Evolutionary conservation across 2,113 vertebrate species (phyloP).

Genomic region (Limanda limanda): DNA sequence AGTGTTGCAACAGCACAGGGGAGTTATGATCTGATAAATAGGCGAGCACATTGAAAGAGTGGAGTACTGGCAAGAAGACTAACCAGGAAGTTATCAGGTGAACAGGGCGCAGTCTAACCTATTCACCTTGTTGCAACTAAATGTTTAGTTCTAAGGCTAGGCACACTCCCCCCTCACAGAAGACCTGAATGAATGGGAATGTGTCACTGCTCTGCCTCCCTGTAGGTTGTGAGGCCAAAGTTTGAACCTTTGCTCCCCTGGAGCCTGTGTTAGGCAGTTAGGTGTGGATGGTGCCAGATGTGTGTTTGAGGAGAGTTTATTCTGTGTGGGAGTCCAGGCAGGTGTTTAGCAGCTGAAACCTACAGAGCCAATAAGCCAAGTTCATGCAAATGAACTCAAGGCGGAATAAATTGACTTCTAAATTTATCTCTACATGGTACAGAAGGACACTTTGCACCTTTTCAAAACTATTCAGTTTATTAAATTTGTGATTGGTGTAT

Average conservation of each 20-base stretch:
- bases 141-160: too few relatives aligned
- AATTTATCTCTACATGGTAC: too few relatives aligned
- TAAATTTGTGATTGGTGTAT: too few relatives aligned
- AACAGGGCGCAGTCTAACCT: too few relatives aligned
- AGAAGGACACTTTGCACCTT: too few relatives aligned
- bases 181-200: too few relatives aligned
- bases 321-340: conserved; percentile 46
- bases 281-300: conserved; percentile 31
- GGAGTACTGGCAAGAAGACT: not conserved
- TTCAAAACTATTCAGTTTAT: too few relatives aligned
- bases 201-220: not conserved
- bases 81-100: too few relatives aligned
- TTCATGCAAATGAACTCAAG: not conserved
- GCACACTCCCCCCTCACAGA: too few relatives aligned
- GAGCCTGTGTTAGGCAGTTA: conserved; percentile 56
- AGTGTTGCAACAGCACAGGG: not conserved
- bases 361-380: not conserved
- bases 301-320: conserved; percentile 31
- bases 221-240: not conserved
- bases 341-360: conserved; percentile 16
- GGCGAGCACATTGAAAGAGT: not conserved
- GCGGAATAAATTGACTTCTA: too few relatives aligned
- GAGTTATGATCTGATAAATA: not conserved
- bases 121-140: not conserved
- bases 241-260: conserved; percentile 37